These are phyloP conservation scores for Sebastiscus tertius DNA, from an alignment of 2,797 vertebrate species.

Conservation along the genomic window DNA sequence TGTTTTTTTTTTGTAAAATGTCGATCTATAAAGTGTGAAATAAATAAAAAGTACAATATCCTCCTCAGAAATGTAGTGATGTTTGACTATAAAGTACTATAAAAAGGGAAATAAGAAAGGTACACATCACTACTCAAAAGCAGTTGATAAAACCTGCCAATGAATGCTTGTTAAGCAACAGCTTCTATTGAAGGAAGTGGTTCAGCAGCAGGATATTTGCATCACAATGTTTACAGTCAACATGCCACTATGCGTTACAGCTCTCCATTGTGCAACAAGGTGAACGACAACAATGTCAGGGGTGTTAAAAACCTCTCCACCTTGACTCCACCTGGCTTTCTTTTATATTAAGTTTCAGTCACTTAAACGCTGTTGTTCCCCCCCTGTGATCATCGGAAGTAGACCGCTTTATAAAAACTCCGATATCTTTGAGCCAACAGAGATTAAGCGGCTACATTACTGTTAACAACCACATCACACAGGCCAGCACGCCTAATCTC, in stretches of 20 bases:
- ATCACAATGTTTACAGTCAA: constrained; percentile 47
- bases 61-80: not conserved
- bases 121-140: not conserved
- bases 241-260: not conserved
- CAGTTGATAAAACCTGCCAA: not conserved
- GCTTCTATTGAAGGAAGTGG: not conserved
- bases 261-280: constrained; percentile 6
- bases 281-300: not conserved
- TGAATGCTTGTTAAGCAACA: not conserved
- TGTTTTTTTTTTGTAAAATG: not conserved
- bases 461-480: constrained; percentile 37
- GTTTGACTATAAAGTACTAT: not conserved
- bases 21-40: not conserved
- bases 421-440: constrained; percentile 7
- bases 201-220: constrained; percentile 17
- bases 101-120: not conserved
- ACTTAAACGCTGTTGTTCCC: not conserved
- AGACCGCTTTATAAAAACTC: not conserved
- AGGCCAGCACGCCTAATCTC: constrained; percentile 42
- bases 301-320: not conserved
- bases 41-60: not conserved
- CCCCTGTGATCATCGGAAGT: too few relatives aligned
- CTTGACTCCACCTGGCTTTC: not conserved
- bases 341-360: not conserved
- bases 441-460: constrained; percentile 49